These are phyloP conservation scores for Tetrao urogallus DNA, from an alignment of 2,113 vertebrate species.

Conservation along the genomic window DNA sequence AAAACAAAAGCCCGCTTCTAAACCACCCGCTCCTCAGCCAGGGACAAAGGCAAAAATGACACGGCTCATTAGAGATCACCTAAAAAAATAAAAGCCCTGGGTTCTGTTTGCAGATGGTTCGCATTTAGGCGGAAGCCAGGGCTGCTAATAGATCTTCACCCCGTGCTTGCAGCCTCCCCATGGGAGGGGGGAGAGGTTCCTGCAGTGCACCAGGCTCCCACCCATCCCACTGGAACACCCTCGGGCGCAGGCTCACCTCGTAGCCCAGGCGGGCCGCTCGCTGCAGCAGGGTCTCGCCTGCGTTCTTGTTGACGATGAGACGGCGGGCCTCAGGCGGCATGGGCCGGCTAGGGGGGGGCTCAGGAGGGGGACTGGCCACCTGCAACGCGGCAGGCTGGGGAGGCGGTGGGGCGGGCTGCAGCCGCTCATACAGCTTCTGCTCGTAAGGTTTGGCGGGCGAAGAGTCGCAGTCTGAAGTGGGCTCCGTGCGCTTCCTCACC, in stretches of 20 bases:
- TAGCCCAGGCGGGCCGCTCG: conserved; percentile 94
- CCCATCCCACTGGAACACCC: not conserved
- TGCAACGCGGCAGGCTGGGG: conserved; percentile 73
- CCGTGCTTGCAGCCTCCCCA: not conserved
- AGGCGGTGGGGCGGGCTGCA: conserved; percentile 74
- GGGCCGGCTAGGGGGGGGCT: conserved; percentile 86
- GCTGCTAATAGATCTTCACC: not conserved
- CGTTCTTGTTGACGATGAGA: conserved; percentile 98
- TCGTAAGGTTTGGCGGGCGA: conserved; percentile 76
- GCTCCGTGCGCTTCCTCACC: conserved; percentile 79
- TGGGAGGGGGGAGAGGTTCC: not conserved
- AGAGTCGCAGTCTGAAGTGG: conserved; percentile 78
- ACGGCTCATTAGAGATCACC: conserved; percentile 12
- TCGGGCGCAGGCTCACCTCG: conserved; percentile 80
- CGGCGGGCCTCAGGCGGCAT: conserved; percentile 95
- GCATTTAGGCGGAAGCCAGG: not conserved
- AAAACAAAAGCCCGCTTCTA: conserved; percentile 5
- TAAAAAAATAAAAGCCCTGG: not conserved
- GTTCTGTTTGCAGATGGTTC: conserved; percentile 21
- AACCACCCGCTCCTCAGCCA: not conserved
- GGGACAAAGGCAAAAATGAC: conserved; percentile 6
- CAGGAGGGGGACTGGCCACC: conserved; percentile 64
- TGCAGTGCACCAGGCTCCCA: not conserved
- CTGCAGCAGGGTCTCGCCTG: conserved; percentile 95
- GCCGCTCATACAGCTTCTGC: conserved; percentile 72